Evolutionary conservation across 2,113 vertebrate genomes (phyloP).

Genomic region (Pholis gunnellus): DNA sequence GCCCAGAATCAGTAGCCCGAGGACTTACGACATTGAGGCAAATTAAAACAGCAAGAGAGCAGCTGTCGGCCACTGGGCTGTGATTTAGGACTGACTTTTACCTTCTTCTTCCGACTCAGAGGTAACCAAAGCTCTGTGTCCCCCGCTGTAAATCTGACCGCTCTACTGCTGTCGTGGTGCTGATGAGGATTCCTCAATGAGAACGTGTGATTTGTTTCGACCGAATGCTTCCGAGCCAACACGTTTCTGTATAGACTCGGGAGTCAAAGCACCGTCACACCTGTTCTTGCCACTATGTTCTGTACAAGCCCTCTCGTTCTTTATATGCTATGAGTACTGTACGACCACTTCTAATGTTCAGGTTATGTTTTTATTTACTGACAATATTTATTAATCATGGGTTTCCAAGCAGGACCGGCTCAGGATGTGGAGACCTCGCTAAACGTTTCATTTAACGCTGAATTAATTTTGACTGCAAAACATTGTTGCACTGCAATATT

Average conservation of each 20-base stretch:
- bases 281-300: slow-evolving; percentile 10
- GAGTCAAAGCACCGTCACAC: slow-evolving; percentile 8
- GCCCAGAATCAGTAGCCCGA: not conserved
- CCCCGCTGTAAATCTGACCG: slow-evolving; percentile 30
- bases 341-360: no score
- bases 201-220: slow-evolving; percentile 19
- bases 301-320: not conserved
- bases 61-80: not conserved
- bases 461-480: not conserved
- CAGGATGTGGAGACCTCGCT: not conserved
- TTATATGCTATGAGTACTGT: no score
- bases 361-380: no score
- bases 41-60: slow-evolving; percentile 25
- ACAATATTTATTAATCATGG: not conserved
- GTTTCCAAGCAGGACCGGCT: not conserved
- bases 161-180: not conserved
- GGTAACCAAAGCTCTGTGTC: not conserved
- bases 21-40: slow-evolving; percentile 36
- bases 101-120: slow-evolving; percentile 4
- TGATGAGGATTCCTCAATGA: slow-evolving; percentile 18
- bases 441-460: not conserved
- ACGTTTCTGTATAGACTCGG: not conserved
- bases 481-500: not conserved
- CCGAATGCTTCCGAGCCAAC: slow-evolving; percentile 29
- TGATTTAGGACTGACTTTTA: slow-evolving; percentile 43